phyloP scores from a whole-genome alignment of 2,888 invertebrate genomes.

The Pardosa pseudoannulata region DNA sequence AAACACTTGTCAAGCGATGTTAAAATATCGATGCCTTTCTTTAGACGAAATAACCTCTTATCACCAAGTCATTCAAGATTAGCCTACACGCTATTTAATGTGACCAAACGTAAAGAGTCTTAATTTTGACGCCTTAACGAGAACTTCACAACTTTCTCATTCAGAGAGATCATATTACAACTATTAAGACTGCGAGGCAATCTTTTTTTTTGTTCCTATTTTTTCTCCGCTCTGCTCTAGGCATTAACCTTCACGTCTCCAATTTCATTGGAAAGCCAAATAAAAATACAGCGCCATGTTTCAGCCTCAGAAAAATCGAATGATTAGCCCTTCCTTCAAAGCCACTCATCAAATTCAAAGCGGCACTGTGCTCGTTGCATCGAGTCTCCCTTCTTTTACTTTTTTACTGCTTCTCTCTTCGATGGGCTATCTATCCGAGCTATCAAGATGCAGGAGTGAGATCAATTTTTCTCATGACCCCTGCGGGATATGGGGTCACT shows the following conservation, averaged over 20 bases:
- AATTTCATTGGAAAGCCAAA: neutral
- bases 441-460: slow-evolving; percentile 35
- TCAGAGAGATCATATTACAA: too few relatives aligned
- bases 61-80: too few relatives aligned
- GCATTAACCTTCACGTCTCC: neutral
- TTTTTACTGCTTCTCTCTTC: neutral
- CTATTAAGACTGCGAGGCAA: too few relatives aligned
- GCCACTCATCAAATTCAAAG: neutral
- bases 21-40: too few relatives aligned
- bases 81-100: too few relatives aligned
- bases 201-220: too few relatives aligned
- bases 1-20: too few relatives aligned
- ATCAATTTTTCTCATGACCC: slow-evolving; percentile 66
- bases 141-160: too few relatives aligned
- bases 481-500: slow-evolving; percentile 33
- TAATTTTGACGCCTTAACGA: too few relatives aligned
- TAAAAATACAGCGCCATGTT: neutral
- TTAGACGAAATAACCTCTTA: too few relatives aligned
- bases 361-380: neutral
- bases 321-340: neutral
- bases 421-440: slow-evolving; percentile 14
- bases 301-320: neutral
- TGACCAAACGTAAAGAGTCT: too few relatives aligned
- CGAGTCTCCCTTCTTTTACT: neutral
- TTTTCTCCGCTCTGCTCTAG: neutral